A percentile compares a stretch with the other conserved stretches of the same genome.
Conservation (phyloP, 1,140 invertebrate species). For the Anthonomus grandis region DNA sequence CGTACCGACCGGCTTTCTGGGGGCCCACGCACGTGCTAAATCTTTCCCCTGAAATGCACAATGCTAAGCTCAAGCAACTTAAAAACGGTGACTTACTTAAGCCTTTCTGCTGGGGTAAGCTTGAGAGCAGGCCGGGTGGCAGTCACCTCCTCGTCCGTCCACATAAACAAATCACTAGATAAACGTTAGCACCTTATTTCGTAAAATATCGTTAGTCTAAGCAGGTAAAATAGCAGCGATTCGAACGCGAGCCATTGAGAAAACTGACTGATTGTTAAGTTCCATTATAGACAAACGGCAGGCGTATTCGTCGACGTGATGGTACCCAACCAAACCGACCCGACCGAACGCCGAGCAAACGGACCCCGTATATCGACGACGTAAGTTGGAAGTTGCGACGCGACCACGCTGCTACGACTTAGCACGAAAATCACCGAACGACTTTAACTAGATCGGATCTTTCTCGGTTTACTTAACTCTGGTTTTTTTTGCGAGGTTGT, state of each 20-base stretch:
- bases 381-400: slow-evolving; percentile 20
- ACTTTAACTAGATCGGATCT: slow-evolving; percentile 25
- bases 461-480: slow-evolving; percentile 5
- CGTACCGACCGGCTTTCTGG: slow-evolving; percentile 7
- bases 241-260: slow-evolving; percentile 16
- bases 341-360: too few species aligned
- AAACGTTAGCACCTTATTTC: slow-evolving; percentile 17
- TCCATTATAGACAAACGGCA: slow-evolving; percentile 17
- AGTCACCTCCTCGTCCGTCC: slow-evolving; percentile 4
- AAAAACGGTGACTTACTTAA: slow-evolving; percentile 20
- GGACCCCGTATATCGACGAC: slow-evolving; percentile 12
- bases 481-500: slow-evolving; percentile 15
- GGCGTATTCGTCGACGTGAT: slow-evolving; percentile 19
- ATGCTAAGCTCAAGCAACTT: not conserved
- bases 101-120: slow-evolving; percentile 3
- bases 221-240: slow-evolving; percentile 4
- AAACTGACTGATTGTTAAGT: slow-evolving; percentile 22
- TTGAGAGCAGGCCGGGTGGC: slow-evolving; percentile 2
- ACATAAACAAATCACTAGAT: slow-evolving; percentile 15
- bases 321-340: too few species aligned
- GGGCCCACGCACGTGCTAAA: slow-evolving; percentile 20
- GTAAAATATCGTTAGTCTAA: slow-evolving; percentile 3
- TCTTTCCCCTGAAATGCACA: slow-evolving; percentile 12
- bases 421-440: slow-evolving; percentile 16
- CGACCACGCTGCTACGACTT: slow-evolving; percentile 1